Base-by-base conservation (phyloP, 2,113 vertebrate species). In the Petrocephalus microphthalmus region DNA sequence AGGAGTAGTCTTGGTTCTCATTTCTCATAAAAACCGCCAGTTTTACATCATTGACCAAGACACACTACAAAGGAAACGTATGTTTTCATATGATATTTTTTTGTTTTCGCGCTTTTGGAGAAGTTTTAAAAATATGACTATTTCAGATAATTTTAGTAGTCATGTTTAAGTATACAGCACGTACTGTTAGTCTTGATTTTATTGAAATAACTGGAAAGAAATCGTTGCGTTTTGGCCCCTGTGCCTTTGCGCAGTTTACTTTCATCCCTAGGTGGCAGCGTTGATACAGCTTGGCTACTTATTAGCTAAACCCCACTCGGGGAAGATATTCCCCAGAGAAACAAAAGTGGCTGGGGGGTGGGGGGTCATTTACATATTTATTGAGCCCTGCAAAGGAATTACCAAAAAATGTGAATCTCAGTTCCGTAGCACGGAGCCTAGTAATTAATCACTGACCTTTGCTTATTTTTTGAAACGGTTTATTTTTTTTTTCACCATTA, bases 261-360 rank as follows among this genome's bases (percentile, higher is more conserved):
- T 64, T 19, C 25, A 87, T 51, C 95, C 92, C 88, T 94, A 87
- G 95, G 93, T 92, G 95, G 94, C 94, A 93, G 91, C 94, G 92
- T 95, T 94, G 94, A 90, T 89, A 91, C 94, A 94, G 90, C 19
- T 87, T 91, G 84, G 11, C n/a, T 4, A 3, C 56, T n/a, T 15
- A 20, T 17, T 81, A 11, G 47, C 67, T 45, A 49, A 42, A 42
- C 57, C 60, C 42, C 42, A 52, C 0, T 85, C n/a, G 8, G 53
- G 47, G 8, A 49, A 87, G 47, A 67, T 67, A 33, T 53, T 57
- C 42, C 54, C 56, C 67, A 85, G 45, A 6, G 56, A 45, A 86
- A 81, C 67, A 42, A 37, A 74, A 37, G 11, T 37, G 67, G 67
- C 60, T 29, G 33, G 67, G 60, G 25, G 67, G 64, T 33, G 10